Base-by-base conservation (phyloP, 2,888 invertebrate genomes). In the Callimorpha dominula region DNA sequence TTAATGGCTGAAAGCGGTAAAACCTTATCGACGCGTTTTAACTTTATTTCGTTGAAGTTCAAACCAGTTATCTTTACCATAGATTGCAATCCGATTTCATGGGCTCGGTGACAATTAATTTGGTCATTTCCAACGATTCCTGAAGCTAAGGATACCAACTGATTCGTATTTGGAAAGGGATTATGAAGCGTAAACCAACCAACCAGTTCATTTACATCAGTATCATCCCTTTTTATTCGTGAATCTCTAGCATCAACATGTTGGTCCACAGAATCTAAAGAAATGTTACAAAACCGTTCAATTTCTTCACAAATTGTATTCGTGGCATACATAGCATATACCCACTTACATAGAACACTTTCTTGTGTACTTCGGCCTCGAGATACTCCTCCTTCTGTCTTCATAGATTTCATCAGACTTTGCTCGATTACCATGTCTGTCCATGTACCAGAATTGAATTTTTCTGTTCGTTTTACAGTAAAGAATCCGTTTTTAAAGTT, bases 161-260 rank as follows among this genome's bases (percentile, higher is more conserved):
- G 50, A 15, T 50, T 50, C 15, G 15, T 50, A 71, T 78, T 73
- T 71, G 71, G 76, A 74, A 78, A 74, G 68, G 74, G 74, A 76
- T 78, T 57, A 76, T 78, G 76, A 67, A 70, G 70, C 60, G 71
- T 70, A 76, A 76, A 74, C 78, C 78, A 78, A 65, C 57, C 74
- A 78, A 72, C 68, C 50, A 78, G 74, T 76, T 74, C 50, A 69
- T 75, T 74, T 60, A 78, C 70, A 70, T 78, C 78, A 68, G 52
- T 71, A 73, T 71, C 62, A 74, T 78, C 76, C 84, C 77, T 87
- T 70, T 87, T 86, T 75, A 89, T 76, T 77, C 89, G 78, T 71
- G 88, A 88, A 84, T 88, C 85, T 77, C 89, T 88, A 9, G 46
- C 46, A 86, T 90, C 90, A 62, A 90, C 88, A 85, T 91, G 89